Evolutionary conservation across 2,113 vertebrate genomes (phyloP), one percentile per base, ranked within the genome.

Genomic region (Sprattus sprattus): DNA sequence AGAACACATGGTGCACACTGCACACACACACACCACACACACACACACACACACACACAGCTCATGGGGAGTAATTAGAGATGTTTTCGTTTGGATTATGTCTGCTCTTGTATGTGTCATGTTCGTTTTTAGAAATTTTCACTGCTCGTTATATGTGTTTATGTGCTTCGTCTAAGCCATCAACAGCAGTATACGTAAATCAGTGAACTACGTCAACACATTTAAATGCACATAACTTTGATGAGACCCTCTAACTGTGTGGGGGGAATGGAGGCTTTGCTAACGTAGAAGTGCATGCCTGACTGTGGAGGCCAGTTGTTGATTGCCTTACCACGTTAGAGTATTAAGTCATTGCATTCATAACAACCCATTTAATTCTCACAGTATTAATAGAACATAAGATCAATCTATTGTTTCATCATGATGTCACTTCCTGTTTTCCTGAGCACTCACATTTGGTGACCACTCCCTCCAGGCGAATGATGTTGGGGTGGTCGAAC

Each of bases 401-500:
- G 16, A 71, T 71, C 25, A 71, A 25, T 10, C 64, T 71, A 71
- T 71, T 71, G 64, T 71, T 71, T 71, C 64, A 25, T 10, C 11
- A 8, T 71, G 64, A 71, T 71, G 64, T 71, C 64, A 71, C 32
- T 71, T 71, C 64, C 25, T 71, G n/a, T 13, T 28, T 71, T 8
- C 9, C 32, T 25, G 15, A 82, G 28, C 49, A 90, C 93, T 95
- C 84, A 95, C 95, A 95, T 94, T 94, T 93, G 0, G 95, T 95
- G 81, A 95, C 93, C 0, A 95, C 95, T 0, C 95, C 95, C 87
- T 95, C 95, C 86, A 95, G 93, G 71, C 94, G 91, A 91, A 95
- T 95, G 91, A 95, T 95, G 90, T 95, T 95, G 0, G 95, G 94
- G 84, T 95, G 94, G 87, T 95, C 95, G 39, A 95, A 95, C 90